Evolutionary conservation across 2,888 invertebrate genomes (phyloP).

Genomic region (Dendrolimus houi): DNA sequence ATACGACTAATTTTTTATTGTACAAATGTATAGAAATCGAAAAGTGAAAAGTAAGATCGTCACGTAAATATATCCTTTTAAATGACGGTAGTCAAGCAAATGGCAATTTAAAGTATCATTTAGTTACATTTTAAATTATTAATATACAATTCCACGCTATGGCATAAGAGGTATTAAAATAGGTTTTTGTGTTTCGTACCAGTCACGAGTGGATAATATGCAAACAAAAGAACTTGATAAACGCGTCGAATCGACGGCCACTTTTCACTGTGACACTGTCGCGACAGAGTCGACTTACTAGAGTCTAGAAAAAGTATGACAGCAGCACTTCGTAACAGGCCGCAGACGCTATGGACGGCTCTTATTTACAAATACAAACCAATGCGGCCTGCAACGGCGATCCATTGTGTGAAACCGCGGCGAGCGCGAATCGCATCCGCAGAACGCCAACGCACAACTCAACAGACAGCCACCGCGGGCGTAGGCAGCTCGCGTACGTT

Average conservation of each 20-base stretch:
- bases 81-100: background rate
- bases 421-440: slow-evolving; percentile 15
- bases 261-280: slow-evolving; percentile 50
- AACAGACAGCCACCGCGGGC: slow-evolving; percentile 12
- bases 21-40: too few relatives aligned
- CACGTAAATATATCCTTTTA: too few relatives aligned
- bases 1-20: too few relatives aligned
- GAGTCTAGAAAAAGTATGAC: slow-evolving; percentile 21
- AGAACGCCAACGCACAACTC: slow-evolving; percentile 40
- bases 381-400: background rate
- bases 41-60: too few relatives aligned
- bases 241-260: slow-evolving; percentile 56
- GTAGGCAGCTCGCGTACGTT: slow-evolving; percentile 13
- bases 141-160: slow-evolving; percentile 19
- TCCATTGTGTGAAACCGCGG: background rate
- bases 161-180: slow-evolving; percentile 36
- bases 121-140: slow-evolving; percentile 15
- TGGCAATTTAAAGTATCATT: background rate
- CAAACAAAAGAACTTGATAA: slow-evolving; percentile 66
- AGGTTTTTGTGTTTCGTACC: slow-evolving; percentile 50
- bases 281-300: slow-evolving; percentile 21
- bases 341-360: background rate
- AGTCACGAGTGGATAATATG: slow-evolving; percentile 44
- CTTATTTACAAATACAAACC: slow-evolving; percentile 55
- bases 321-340: background rate